These are phyloP conservation scores for Plebejus argus DNA, from an alignment of 2,888 invertebrate genomes.

Conservation along the genomic window DNA sequence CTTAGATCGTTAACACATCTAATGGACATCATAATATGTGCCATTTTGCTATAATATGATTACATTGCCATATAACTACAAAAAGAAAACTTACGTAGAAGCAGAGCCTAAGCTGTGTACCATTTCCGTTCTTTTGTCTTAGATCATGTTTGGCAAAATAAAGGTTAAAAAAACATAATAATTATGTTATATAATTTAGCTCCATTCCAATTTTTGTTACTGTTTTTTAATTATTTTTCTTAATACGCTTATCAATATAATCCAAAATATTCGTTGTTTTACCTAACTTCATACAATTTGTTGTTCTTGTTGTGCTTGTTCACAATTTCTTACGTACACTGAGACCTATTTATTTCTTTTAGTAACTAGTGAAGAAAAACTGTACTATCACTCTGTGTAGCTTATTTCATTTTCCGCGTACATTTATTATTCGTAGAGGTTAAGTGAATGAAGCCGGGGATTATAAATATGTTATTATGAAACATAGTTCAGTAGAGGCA, in stretches of 20 bases:
- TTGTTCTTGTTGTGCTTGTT: background rate
- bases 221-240: no score
- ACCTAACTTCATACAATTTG: background rate
- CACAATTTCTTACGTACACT: background rate
- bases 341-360: background rate
- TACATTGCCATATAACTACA: background rate
- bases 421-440: slow-evolving; percentile 26
- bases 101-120: no score
- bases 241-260: no score
- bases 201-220: no score
- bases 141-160: no score
- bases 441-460: slow-evolving; percentile 14
- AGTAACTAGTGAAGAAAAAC: background rate
- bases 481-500: background rate
- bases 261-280: no score
- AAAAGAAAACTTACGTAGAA: background rate
- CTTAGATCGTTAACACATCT: background rate
- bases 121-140: no score
- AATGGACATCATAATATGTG: background rate
- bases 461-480: slow-evolving; percentile 28
- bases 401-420: slow-evolving; percentile 22
- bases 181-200: no score
- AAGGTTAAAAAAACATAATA: no score
- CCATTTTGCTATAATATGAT: background rate
- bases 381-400: background rate